phyloP scores from a whole-genome alignment of 2,113 vertebrate genomes.

The Euleptes europaea region DNA sequence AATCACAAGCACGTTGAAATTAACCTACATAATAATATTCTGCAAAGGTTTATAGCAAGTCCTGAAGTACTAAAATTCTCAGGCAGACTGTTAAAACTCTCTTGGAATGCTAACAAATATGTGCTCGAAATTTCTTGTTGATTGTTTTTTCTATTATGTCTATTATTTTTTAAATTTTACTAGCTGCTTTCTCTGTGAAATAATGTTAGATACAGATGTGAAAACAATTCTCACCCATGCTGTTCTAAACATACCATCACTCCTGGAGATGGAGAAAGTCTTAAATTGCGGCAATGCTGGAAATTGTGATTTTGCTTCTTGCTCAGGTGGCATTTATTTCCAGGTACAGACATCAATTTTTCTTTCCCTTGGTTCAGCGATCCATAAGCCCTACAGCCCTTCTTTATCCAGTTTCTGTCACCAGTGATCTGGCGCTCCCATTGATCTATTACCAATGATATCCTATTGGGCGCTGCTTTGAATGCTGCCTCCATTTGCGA shows the following conservation, averaged over 20 bases:
- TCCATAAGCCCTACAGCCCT: background rate
- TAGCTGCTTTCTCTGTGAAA: background rate
- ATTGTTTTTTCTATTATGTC: background rate
- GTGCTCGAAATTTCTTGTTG: background rate
- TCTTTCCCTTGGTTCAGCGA: background rate
- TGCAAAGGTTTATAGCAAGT: background rate
- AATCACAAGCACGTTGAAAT: background rate
- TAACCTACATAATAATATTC: background rate
- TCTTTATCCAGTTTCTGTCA: conserved; percentile 34
- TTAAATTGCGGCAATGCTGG: background rate
- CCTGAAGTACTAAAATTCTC: background rate
- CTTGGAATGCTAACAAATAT: background rate
- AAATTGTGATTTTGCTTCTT: conserved; percentile 25
- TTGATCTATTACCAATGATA: conserved; percentile 32
- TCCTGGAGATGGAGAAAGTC: background rate
- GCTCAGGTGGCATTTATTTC: background rate
- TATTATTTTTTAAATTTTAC: background rate
- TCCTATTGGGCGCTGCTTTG: conserved; percentile 1
- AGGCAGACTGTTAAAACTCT: background rate
- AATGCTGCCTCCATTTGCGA: conserved; percentile 37
- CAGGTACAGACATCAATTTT: background rate
- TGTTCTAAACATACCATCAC: conserved; percentile 20
- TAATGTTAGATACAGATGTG: background rate
- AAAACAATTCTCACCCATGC: background rate
- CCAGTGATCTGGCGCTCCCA: conserved; percentile 31